A percentile compares a stretch with the other conserved stretches of the same genome.
Evolutionary conservation across 2,888 invertebrate genomes (phyloP).

Genomic region (Proisotoma minuta): DNA sequence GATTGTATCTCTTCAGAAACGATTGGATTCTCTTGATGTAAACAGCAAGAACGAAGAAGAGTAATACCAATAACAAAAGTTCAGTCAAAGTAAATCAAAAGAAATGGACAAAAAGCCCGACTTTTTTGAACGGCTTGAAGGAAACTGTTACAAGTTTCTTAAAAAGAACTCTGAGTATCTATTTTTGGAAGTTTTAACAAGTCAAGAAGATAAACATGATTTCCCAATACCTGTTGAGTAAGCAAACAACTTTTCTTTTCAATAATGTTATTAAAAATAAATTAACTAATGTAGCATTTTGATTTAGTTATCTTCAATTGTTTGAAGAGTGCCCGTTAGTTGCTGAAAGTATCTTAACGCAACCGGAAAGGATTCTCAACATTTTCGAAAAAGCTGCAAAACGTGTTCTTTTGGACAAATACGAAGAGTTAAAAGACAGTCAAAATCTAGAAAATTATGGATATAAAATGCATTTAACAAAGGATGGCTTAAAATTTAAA

Average conservation of each 20-base stretch:
- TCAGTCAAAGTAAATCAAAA: background rate
- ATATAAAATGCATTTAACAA: too few relatives aligned
- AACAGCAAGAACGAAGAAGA: background rate
- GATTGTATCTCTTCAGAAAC: slow-evolving; percentile 46
- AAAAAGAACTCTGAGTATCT: slow-evolving; percentile 59
- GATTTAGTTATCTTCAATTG: slow-evolving; percentile 63
- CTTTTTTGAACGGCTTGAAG: slow-evolving; percentile 16
- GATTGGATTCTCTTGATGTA: slow-evolving; percentile 17
- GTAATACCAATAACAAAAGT: too few relatives aligned
- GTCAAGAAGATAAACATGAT: slow-evolving; percentile 61
- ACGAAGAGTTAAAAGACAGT: slow-evolving; percentile 48
- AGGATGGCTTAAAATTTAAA: slow-evolving; percentile 55
- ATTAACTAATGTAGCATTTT: too few relatives aligned
- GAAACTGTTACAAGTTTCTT: slow-evolving; percentile 55
- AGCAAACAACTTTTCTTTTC: too few relatives aligned
- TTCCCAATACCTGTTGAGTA: slow-evolving; percentile 56
- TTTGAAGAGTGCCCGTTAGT: slow-evolving; percentile 65
- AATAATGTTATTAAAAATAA: too few relatives aligned
- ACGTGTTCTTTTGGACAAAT: slow-evolving; percentile 58
- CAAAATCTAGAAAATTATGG: too few relatives aligned
- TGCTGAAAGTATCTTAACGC: slow-evolving; percentile 63
- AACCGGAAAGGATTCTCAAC: slow-evolving; percentile 61
- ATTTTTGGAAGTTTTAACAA: slow-evolving; percentile 60
- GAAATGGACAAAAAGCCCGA: background rate
- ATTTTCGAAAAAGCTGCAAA: slow-evolving; percentile 62